These are phyloP conservation scores for Spicauda simplicius DNA, from an alignment of 2,888 invertebrate genomes.

Conservation along the genomic window DNA sequence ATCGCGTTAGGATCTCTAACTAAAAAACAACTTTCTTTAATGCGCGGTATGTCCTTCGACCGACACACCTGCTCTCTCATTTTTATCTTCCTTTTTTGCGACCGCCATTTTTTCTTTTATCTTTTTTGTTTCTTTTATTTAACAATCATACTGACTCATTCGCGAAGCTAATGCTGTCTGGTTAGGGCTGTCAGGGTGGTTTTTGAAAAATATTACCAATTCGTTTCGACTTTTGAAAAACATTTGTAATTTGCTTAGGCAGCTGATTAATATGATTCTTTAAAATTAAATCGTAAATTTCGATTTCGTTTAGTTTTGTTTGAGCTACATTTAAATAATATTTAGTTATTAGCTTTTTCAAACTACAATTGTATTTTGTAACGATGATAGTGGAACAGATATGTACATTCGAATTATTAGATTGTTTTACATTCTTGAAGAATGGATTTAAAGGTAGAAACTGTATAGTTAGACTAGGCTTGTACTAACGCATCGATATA, in stretches of 20 bases:
- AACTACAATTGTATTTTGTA: no score
- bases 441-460: no score
- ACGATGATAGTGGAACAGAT: no score
- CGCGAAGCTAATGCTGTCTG: slow-evolving; percentile 53
- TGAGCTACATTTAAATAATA: background rate
- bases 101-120: slow-evolving; percentile 49
- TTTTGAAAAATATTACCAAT: background rate
- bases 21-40: slow-evolving; percentile 56
- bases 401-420: no score
- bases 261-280: slow-evolving; percentile 28
- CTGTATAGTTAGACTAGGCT: no score
- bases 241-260: slow-evolving; percentile 24
- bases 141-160: slow-evolving; percentile 51
- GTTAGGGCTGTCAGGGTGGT: slow-evolving; percentile 50
- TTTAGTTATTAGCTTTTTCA: background rate
- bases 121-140: slow-evolving; percentile 46
- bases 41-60: slow-evolving; percentile 56
- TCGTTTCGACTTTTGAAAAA: slow-evolving; percentile 25
- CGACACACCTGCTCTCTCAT: slow-evolving; percentile 58
- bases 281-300: background rate
- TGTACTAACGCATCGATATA: no score
- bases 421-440: no score
- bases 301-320: background rate
- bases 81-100: slow-evolving; percentile 58
- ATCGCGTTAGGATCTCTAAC: slow-evolving; percentile 52